phyloP scores from a whole-genome alignment of 2,888 invertebrate species.

The Stegana nigrithorax region DNA sequence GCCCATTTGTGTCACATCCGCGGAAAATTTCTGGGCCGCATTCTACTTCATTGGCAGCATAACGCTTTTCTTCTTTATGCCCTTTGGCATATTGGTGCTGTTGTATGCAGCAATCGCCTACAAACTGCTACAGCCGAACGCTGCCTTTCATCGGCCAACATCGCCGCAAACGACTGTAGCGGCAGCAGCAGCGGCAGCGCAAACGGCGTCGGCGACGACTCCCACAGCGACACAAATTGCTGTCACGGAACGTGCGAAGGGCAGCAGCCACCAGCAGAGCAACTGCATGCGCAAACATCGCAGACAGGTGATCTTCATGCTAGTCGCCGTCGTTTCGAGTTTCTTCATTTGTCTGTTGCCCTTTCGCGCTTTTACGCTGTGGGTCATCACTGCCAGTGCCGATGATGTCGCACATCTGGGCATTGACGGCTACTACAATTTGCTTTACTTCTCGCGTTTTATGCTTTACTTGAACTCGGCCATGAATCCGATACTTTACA shows the following conservation, averaged over 20 bases:
- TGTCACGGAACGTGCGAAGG: slow-evolving; percentile 33
- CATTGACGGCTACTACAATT: slow-evolving; percentile 83
- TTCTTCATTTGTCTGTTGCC: slow-evolving; percentile 93
- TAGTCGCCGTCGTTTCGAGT: slow-evolving; percentile 88
- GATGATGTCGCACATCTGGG: slow-evolving; percentile 78
- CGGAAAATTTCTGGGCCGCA: slow-evolving; percentile 81
- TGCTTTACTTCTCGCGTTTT: slow-evolving; percentile 86
- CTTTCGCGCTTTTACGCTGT: slow-evolving; percentile 87
- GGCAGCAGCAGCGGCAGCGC: slow-evolving; percentile 19
- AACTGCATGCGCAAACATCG: slow-evolving; percentile 76
- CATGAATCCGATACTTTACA: slow-evolving; percentile 91
- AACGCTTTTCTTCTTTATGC: slow-evolving; percentile 85
- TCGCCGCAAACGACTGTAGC: slow-evolving; percentile 42
- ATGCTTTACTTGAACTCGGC: slow-evolving; percentile 92
- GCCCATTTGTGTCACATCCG: slow-evolving; percentile 84
- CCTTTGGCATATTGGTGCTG: slow-evolving; percentile 82
- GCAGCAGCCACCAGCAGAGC: slow-evolving; percentile 60
- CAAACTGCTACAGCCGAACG: slow-evolving; percentile 78
- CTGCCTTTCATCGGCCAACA: slow-evolving; percentile 52
- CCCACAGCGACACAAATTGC: too few relatives aligned
- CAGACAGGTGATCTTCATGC: slow-evolving; percentile 87
- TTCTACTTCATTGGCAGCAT: slow-evolving; percentile 85
- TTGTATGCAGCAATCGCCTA: slow-evolving; percentile 88
- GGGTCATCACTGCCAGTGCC: slow-evolving; percentile 84
- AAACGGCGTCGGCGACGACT: slow-evolving; percentile 8